Base-by-base conservation (phyloP, 2,888 invertebrate species). In the Galeopsomyia nigrocyanea region DNA sequence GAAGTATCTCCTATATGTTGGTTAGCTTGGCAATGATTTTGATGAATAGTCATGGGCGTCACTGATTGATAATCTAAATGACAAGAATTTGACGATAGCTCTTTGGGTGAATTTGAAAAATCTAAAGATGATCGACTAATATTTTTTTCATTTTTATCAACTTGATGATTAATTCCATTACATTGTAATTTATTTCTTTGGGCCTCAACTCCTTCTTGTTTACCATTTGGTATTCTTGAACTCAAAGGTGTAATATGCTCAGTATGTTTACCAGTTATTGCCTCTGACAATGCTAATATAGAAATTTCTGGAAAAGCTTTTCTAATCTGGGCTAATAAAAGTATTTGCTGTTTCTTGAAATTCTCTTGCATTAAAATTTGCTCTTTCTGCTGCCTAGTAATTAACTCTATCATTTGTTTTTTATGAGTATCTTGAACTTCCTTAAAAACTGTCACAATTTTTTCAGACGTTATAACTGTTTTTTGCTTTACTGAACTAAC, bases 321-420 rank as follows among this genome's bases (percentile, higher is more conserved):
- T 86, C 88, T 83, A 50, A 87, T 83, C 71, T 87, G 86, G 13
- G 87, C 83, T 21, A 90, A 87, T 1, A 93, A 84, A 71, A 90
- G 83, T 74, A 88, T 88, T 80, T 92, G 91, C 80, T 93, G 92
- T 62, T 89, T 89, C 76, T 92, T 91, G 78, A 93, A 93, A 56
- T 90, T 88, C 79, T 90, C 88, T 78, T 91, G 91, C 77, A 93
- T 85, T 31, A 89, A 84, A 60, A 88, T 83, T 79, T 92, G 92
- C 80, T 93, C 92, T 61, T 87, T 88, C 72, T 90, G 90, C 80
- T 93, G 92, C 68, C 91, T 90, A 49, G 89, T 89, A 3, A 92
- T 87, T 64, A 93, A 82, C 66, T 88, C 89, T 0, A 88, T 86
- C 89, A 93, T 90, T 82, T 92, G 90, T 51, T 88, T 85, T 9